A percentile compares a stretch with the other conserved stretches of the same genome.
These are phyloP conservation scores for Rhyacophila evoluta DNA, from an alignment of 2,888 invertebrate genomes.

Conservation along the genomic window DNA sequence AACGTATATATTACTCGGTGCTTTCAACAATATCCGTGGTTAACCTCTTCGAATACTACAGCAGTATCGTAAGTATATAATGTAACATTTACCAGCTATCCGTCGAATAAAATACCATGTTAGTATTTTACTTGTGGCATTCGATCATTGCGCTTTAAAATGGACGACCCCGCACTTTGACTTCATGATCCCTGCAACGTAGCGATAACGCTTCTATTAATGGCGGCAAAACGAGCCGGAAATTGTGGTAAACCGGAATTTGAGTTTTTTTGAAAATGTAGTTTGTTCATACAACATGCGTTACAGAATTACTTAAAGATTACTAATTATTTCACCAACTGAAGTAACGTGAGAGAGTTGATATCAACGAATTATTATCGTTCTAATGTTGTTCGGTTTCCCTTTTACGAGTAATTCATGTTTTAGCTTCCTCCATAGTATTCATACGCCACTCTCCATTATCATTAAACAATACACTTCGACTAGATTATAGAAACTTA, in stretches of 20 bases:
- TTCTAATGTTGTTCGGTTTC: not conserved
- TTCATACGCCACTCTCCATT: not conserved
- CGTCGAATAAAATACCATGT: too few relatives aligned
- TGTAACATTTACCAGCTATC: too few relatives aligned
- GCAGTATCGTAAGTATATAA: too few relatives aligned
- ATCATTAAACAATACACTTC: too few relatives aligned
- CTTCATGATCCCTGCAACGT: not conserved
- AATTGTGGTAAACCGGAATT: slow-evolving; percentile 24
- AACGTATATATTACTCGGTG: too few relatives aligned
- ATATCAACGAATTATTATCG: not conserved
- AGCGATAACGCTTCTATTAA: slow-evolving; percentile 19
- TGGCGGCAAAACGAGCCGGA: slow-evolving; percentile 16
- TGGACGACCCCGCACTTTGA: not conserved
- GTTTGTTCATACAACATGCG: not conserved
- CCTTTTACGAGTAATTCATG: not conserved
- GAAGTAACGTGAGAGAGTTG: slow-evolving; percentile 6
- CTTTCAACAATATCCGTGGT: too few relatives aligned
- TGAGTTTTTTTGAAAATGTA: not conserved
- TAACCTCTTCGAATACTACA: too few relatives aligned
- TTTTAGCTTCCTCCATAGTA: not conserved
- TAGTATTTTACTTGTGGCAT: too few relatives aligned
- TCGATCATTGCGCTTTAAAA: not conserved
- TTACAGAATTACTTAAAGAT: slow-evolving; percentile 9
- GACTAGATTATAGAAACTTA: too few relatives aligned
- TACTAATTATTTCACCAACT: slow-evolving; percentile 1